Evolutionary conservation across 2,797 vertebrate genomes (phyloP).

Genomic region (Catharus ustulatus): DNA sequence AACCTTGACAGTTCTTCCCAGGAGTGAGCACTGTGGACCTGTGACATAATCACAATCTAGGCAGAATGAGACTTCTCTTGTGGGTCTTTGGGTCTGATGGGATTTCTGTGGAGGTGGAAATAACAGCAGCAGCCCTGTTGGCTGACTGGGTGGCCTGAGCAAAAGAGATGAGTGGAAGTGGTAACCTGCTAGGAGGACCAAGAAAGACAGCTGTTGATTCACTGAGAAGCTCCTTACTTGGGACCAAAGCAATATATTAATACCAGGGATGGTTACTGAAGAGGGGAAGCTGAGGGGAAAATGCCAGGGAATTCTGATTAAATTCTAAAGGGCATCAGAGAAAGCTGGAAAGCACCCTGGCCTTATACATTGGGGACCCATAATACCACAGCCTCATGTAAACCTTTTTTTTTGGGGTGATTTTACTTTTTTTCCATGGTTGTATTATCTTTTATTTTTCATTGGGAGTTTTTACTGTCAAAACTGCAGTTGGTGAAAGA

Average conservation of each 20-base stretch:
- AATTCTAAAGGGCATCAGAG: background rate
- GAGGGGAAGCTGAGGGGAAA: background rate
- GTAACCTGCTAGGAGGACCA: background rate
- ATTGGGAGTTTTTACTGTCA: background rate
- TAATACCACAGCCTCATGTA: background rate
- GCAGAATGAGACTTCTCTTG: background rate
- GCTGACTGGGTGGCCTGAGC: background rate
- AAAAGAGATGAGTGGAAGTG: background rate
- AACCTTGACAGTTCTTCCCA: background rate
- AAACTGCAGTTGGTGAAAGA: background rate
- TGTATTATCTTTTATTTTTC: background rate
- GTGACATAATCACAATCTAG: background rate
- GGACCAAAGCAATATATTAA: background rate
- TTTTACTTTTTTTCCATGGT: background rate
- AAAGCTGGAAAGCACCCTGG: background rate
- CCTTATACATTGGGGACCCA: background rate
- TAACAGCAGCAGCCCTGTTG: background rate
- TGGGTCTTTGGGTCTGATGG: background rate
- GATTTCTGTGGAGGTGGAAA: background rate
- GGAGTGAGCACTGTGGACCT: rapidly evolving
- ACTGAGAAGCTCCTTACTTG: background rate
- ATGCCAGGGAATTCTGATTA: background rate
- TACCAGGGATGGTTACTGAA: background rate
- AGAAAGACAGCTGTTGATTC: background rate
- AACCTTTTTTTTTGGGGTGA: background rate